Evolutionary conservation across 2,797 vertebrate species (phyloP).

Genomic region (Esox masquinongy): DNA sequence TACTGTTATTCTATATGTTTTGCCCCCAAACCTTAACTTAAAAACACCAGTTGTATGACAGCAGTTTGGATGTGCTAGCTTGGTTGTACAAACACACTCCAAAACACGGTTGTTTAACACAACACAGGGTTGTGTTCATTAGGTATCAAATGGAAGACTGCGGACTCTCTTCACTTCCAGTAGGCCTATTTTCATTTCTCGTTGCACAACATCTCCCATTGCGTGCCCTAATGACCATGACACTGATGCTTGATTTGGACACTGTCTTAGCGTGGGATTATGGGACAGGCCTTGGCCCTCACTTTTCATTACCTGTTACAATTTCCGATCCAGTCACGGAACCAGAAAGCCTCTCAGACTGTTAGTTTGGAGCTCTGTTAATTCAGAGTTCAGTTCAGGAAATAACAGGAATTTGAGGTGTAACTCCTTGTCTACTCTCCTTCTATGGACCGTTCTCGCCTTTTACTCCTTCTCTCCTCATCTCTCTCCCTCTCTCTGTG

Average conservation of each 20-base stretch:
- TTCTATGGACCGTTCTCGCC: background rate
- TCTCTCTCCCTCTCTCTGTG: conserved; percentile 19
- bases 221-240: background rate
- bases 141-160: background rate
- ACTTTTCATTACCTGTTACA: conserved; percentile 46
- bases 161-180: background rate
- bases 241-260: background rate
- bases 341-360: conserved; percentile 18
- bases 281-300: background rate
- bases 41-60: conserved; percentile 22
- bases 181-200: background rate
- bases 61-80: conserved; percentile 12
- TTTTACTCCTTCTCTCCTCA: background rate
- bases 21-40: conserved; percentile 23
- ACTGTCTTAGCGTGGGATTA: background rate
- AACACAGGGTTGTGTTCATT: background rate
- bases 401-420: conserved; percentile 4
- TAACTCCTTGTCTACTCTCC: conserved; percentile 12
- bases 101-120: conserved; percentile 19
- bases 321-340: conserved; percentile 26
- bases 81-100: conserved; percentile 3
- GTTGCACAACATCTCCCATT: background rate
- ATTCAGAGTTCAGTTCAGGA: conserved; percentile 17
- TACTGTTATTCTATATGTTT: background rate
- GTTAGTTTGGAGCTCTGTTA: background rate